Conservation (phyloP, 2,113 vertebrate genomes). For the Oncorhynchus masou region DNA sequence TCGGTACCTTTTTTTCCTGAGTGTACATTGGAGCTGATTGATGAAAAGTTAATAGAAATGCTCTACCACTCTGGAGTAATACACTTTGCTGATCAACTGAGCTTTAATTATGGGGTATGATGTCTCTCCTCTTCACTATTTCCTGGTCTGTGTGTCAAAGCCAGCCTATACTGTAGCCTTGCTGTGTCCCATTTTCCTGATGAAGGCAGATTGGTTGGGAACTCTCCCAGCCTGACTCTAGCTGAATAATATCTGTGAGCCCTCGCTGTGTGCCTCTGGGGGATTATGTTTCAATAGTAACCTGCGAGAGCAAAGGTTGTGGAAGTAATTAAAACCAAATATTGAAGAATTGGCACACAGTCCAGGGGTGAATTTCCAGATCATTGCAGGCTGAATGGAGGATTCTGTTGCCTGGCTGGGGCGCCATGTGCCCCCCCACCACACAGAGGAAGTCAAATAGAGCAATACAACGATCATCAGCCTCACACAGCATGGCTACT, state of each 20-base stretch:
- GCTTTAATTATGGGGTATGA: not conserved
- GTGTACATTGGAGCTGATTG: no score
- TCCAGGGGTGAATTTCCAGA: constrained; percentile 67
- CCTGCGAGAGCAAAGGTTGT: constrained; percentile 76
- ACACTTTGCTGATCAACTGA: not conserved
- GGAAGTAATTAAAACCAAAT: constrained; percentile 81
- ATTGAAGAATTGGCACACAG: constrained; percentile 68
- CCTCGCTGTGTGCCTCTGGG: constrained; percentile 54
- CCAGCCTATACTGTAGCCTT: constrained; percentile 49
- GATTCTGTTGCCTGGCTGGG: constrained; percentile 62
- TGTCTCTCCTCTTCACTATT: not conserved
- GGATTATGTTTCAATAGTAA: constrained; percentile 73
- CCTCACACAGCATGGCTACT: constrained; percentile 44
- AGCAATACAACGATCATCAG: not conserved
- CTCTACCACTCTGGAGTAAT: no score
- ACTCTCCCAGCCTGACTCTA: constrained; percentile 55
- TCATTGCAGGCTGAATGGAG: constrained; percentile 61
- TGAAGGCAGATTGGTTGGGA: constrained; percentile 50
- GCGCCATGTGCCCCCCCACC: constrained; percentile 44
- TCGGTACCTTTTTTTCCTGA: no score
- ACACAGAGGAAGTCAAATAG: constrained; percentile 66
- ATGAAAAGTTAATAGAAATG: no score
- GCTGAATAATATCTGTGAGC: constrained; percentile 59
- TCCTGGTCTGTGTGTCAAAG: constrained; percentile 48
- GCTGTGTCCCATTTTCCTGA: constrained; percentile 60